Base-by-base conservation (phyloP, 1,140 invertebrate species). In the Scaptomyza pallida region DNA sequence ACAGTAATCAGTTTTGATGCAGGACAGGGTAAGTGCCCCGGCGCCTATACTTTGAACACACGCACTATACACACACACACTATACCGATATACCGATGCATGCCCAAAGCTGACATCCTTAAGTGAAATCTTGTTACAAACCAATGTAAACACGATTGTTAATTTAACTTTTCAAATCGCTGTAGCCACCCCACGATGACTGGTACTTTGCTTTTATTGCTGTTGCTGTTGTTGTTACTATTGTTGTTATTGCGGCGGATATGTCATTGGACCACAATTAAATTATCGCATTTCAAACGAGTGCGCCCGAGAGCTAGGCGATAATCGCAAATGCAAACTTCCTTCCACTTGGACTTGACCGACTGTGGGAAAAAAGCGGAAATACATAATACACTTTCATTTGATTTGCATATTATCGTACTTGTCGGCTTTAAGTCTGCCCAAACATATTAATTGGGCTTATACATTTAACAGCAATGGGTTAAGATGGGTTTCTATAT, bases 81-180 rank as follows among this genome's bases (percentile, higher is more conserved):
- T n/a, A n/a, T n/a, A n/a, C n/a, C n/a, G n/a, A n/a, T 6, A 50
- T 60, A 51, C 61, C 56, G 61, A 19, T 44, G 35, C 19, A 51
- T 41, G 50, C 41, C 75, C 77, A 73, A 85, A 86, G 67, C 83
- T 82, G 89, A 89, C 89, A 78, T 83, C 81, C 89, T 83, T 90
- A 90, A 90, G 89, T 90, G 89, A 90, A 90, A 90, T 90, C 89
- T 90, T 90, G 89, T 90, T 90, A 90, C 89, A 89, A 90, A 90
- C 85, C 89, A 90, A 90, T 90, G 89, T 90, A 90, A 90, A 90
- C 89, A 90, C 80, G 83, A 90, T 90, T 90, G 89, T 90, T 85
- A 90, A 89, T 90, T 90, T 89, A 79, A 89, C 80, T 89, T 89
- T 64, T 75, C 68, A 56, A 78, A 89, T 78, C 50, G 82, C 47